Percentiles rank a stretch among this genome's conserved stretches.
Evolutionary conservation across 2,888 invertebrate species (phyloP).

Genomic region (Eurytoma adleriae): DNA sequence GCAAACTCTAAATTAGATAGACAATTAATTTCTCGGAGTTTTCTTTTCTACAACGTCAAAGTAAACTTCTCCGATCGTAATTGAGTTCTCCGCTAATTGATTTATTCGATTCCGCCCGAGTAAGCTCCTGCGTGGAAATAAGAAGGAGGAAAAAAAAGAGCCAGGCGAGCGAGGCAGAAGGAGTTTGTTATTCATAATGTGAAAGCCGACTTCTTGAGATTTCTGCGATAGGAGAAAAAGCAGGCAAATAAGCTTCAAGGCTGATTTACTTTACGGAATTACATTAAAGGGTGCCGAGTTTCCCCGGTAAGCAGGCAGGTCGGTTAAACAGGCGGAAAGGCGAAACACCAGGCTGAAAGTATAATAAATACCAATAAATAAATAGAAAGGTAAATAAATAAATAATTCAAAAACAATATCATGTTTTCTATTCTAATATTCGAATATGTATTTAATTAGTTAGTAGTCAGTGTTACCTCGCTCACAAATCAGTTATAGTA

Average conservation of each 20-base stretch:
- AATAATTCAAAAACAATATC: too few species aligned
- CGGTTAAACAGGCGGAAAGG: neutral
- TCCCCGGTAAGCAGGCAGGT: neutral
- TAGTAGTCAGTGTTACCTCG: too few species aligned
- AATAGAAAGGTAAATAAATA: neutral
- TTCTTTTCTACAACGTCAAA: too few species aligned
- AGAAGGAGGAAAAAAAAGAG: neutral
- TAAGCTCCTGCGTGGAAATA: neutral
- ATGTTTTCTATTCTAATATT: too few species aligned
- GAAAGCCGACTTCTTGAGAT: neutral
- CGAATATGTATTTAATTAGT: too few species aligned
- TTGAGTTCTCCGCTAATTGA: neutral
- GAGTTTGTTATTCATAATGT: slow-evolving; percentile 4
- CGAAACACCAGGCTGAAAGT: neutral
- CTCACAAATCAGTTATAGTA: too few species aligned
- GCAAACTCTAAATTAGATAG: too few species aligned
- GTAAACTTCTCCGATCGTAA: neutral
- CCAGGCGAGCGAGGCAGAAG: too few species aligned
- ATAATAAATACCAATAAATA: neutral
- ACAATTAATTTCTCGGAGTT: too few species aligned
- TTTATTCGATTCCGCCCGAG: neutral
- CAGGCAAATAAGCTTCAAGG: slow-evolving; percentile 16
- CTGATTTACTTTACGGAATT: slow-evolving; percentile 21
- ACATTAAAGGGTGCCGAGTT: slow-evolving; percentile 19
- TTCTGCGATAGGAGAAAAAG: neutral